These are phyloP conservation scores for Gortyna flavago DNA, from an alignment of 2,888 invertebrate genomes.

Conservation along the genomic window DNA sequence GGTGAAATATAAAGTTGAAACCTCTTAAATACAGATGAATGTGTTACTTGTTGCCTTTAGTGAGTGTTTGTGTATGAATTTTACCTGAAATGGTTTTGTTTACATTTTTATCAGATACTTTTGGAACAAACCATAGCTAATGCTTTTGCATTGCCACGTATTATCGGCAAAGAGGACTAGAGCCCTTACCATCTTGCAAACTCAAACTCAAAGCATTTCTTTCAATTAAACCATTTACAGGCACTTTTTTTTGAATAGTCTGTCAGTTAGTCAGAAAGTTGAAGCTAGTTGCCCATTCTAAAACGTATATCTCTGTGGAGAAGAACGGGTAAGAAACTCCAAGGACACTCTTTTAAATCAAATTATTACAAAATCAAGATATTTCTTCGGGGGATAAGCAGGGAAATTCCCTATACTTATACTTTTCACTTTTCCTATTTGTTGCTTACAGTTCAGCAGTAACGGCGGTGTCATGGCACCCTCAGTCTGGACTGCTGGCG, in stretches of 20 bases:
- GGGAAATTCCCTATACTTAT: neutral
- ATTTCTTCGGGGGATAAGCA: neutral
- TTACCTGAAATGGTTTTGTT: neutral
- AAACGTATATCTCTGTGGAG: no score
- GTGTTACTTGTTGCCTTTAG: neutral
- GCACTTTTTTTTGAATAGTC: no score
- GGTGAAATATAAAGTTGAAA: neutral
- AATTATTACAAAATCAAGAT: neutral
- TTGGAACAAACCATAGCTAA: neutral
- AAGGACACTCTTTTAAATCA: no score
- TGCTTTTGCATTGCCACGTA: neutral
- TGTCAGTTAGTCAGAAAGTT: no score
- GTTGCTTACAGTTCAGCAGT: slow-evolving; percentile 93
- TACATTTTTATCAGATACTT: neutral
- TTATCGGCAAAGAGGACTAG: neutral
- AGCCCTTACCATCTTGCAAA: neutral
- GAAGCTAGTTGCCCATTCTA: no score
- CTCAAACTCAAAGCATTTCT: no score
- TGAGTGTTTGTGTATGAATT: neutral
- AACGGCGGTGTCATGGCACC: slow-evolving; percentile 97
- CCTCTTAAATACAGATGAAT: neutral
- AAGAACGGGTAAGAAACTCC: no score
- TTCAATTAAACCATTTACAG: no score
- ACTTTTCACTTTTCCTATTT: neutral
- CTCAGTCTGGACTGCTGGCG: slow-evolving; percentile 94